Evolutionary conservation across 2,113 vertebrate species (phyloP).

Genomic region (Pipa parva): DNA sequence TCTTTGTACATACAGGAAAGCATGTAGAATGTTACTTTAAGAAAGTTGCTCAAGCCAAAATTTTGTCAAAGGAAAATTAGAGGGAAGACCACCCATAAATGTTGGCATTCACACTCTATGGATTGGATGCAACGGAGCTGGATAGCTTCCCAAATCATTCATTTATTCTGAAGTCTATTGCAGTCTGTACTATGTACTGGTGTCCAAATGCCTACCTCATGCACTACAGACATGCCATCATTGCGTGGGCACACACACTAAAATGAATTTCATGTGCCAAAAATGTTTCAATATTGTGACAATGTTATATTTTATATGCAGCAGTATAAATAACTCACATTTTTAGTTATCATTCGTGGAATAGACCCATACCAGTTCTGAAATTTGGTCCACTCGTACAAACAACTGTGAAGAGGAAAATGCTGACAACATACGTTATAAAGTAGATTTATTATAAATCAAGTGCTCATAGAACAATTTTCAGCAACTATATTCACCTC

Average conservation of each 20-base stretch:
- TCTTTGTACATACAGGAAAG: constrained; percentile 7
- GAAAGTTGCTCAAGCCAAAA: constrained; percentile 17
- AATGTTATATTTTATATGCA: not conserved
- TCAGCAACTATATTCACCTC: too few species aligned
- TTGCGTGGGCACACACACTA: not conserved
- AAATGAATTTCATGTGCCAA: not conserved
- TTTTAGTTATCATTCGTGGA: not conserved
- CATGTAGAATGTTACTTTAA: constrained; percentile 20
- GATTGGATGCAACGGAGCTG: not conserved
- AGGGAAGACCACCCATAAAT: constrained; percentile 34
- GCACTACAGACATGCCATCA: not conserved
- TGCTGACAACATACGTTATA: not conserved
- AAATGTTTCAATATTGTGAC: not conserved
- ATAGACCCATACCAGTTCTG: not conserved
- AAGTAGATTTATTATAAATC: not conserved
- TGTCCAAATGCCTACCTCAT: not conserved
- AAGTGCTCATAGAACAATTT: not conserved
- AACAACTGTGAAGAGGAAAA: not conserved
- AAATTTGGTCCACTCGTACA: not conserved
- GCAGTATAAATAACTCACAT: not conserved
- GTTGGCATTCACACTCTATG: constrained; percentile 1
- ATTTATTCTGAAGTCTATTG: not conserved
- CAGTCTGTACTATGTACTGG: constrained; percentile 1
- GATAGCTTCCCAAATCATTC: not conserved
- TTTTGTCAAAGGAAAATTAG: constrained; percentile 26